These are phyloP conservation scores for Hydrotaea diabolus DNA, from an alignment of 2,888 invertebrate genomes.

Conservation along the genomic window DNA sequence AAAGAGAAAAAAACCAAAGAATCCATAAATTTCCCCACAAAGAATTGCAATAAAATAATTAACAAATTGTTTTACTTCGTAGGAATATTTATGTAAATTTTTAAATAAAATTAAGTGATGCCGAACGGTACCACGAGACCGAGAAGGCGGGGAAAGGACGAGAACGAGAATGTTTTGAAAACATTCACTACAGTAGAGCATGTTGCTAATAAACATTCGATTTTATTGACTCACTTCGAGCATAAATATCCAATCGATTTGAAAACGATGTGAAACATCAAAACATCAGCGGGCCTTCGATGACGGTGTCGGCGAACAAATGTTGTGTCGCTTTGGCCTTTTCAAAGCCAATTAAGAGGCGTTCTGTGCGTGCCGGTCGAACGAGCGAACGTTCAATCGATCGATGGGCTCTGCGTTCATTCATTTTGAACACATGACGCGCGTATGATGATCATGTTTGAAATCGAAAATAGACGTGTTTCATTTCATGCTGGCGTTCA, in stretches of 20 bases:
- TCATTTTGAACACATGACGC: conserved; percentile 54
- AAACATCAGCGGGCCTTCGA: background rate
- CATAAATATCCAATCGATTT: background rate
- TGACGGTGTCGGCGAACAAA: background rate
- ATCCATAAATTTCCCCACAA: background rate
- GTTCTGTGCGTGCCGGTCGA: conserved; percentile 36
- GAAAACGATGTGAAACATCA: conserved; percentile 11
- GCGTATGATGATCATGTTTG: conserved; percentile 29
- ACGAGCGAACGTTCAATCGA: conserved; percentile 25
- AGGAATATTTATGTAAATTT: background rate
- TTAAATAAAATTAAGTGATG: background rate
- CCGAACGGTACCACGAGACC: background rate
- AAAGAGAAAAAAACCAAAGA: background rate
- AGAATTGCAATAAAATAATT: conserved; percentile 16
- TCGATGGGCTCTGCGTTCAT: conserved; percentile 49
- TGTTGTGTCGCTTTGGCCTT: conserved; percentile 48
- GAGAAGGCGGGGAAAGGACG: background rate
- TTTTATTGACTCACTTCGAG: conserved; percentile 67
- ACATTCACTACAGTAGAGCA: background rate
- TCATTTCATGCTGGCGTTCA: background rate
- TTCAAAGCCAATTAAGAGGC: conserved; percentile 62
- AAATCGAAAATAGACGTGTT: conserved; percentile 9
- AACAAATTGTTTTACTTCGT: conserved; percentile 4
- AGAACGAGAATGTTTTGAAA: background rate
- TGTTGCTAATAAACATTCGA: conserved; percentile 66